These are phyloP conservation scores for Cheirogaleus major DNA, from an alignment of 2,797 vertebrate genomes.

Conservation along the genomic window DNA sequence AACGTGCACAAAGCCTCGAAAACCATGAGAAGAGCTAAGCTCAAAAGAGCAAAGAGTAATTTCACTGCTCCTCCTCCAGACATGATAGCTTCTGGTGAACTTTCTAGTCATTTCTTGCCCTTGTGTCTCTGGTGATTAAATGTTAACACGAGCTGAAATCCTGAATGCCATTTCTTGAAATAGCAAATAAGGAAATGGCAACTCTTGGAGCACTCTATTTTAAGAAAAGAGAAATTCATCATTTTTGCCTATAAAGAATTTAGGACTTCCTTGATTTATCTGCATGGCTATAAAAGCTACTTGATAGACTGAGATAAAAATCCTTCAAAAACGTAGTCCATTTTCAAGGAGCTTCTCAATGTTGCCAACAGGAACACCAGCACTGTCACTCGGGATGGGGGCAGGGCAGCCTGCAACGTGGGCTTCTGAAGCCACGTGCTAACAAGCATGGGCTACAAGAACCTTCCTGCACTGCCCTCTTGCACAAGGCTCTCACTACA, in stretches of 20 bases:
- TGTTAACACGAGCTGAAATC: constrained; percentile 24
- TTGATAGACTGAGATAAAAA: neutral
- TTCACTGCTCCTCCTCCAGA: neutral
- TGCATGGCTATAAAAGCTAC: neutral
- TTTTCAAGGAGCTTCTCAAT: neutral
- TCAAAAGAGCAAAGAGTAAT: neutral
- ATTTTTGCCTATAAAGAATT: constrained; percentile 64
- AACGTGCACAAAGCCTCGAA: neutral
- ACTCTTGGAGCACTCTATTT: constrained; percentile 33
- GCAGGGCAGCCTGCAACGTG: rapidly evolving
- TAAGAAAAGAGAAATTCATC: constrained; percentile 59
- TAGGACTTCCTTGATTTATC: constrained; percentile 55
- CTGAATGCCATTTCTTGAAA: constrained; percentile 53
- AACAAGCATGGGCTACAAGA: neutral
- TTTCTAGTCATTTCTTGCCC: constrained; percentile 39
- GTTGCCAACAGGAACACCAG: neutral
- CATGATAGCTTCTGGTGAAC: neutral
- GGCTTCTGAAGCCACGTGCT: neutral
- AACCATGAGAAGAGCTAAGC: neutral
- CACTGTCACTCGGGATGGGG: neutral
- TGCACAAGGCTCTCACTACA: neutral
- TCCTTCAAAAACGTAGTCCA: neutral
- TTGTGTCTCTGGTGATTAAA: constrained; percentile 22
- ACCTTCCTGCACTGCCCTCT: neutral
- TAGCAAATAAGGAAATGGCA: constrained; percentile 55